Conservation (phyloP, 2,797 vertebrate genomes). For the Odontamblyopus rebecca region DNA sequence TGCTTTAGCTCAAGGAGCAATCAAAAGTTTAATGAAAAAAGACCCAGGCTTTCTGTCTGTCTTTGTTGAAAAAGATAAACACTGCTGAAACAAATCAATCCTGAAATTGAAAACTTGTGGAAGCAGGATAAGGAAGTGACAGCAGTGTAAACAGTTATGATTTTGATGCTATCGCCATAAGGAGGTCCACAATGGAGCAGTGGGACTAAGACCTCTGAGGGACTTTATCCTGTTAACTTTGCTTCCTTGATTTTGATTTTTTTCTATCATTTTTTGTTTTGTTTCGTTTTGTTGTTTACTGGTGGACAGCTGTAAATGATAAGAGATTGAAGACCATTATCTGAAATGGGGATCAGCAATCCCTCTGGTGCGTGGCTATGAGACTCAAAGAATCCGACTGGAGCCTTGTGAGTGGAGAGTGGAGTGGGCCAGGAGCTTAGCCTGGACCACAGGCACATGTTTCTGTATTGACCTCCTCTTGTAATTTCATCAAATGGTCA, state of each 20-base stretch:
- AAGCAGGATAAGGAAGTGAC: constrained; percentile 65
- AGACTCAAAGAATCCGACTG: constrained; percentile 71
- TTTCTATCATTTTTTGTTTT: constrained; percentile 77
- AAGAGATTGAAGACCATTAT: constrained; percentile 79
- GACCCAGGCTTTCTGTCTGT: constrained; percentile 35
- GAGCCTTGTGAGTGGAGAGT: constrained; percentile 50
- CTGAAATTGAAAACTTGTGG: constrained; percentile 72
- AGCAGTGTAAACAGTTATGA: constrained; percentile 73
- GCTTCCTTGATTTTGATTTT: constrained; percentile 46
- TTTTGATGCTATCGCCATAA: constrained; percentile 71
- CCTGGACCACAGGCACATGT: constrained; percentile 5
- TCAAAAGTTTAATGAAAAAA: constrained; percentile 71
- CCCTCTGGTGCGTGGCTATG: constrained; percentile 75
- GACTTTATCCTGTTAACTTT: constrained; percentile 54
- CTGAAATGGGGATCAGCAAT: constrained; percentile 84
- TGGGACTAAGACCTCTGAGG: constrained; percentile 55
- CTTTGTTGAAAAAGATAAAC: constrained; percentile 67
- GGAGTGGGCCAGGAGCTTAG: constrained; percentile 39
- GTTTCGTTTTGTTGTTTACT: constrained; percentile 81
- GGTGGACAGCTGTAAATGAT: constrained; percentile 82
- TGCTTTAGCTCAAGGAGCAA: constrained; percentile 66
- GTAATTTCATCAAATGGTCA: neutral
- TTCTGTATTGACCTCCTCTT: neutral
- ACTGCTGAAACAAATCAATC: constrained; percentile 73
- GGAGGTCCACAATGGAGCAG: constrained; percentile 43